A percentile compares a stretch with the other conserved stretches of the same genome.
Conservation (phyloP, 1,140 invertebrate species). For the Acromyrmex echinatior region DNA sequence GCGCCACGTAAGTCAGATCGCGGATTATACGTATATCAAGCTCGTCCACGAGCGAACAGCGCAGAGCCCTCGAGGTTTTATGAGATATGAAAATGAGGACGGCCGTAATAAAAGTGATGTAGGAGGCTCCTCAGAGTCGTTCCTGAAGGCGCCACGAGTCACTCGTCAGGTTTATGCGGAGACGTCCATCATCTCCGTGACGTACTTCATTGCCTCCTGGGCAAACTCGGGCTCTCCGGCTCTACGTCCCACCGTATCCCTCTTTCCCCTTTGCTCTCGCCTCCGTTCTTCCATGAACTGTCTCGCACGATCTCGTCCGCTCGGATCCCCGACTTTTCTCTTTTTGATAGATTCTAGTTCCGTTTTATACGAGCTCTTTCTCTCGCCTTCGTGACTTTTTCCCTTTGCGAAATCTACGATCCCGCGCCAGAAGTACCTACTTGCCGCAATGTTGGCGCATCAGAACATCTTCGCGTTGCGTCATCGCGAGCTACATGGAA, state of each 20-base stretch:
- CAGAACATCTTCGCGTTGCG: slow-evolving; percentile 17
- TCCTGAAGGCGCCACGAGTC: slow-evolving; percentile 90
- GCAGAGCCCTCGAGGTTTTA: slow-evolving; percentile 83
- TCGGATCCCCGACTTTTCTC: slow-evolving; percentile 40
- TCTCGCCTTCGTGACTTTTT: slow-evolving; percentile 32
- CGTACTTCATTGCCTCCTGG: slow-evolving; percentile 86
- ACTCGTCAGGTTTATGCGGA: slow-evolving; percentile 88
- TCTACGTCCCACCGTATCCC: slow-evolving; percentile 76
- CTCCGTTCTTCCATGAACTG: neutral
- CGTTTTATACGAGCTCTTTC: slow-evolving; percentile 53
- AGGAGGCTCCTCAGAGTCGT: slow-evolving; percentile 91
- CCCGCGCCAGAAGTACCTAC: neutral
- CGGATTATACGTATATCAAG: slow-evolving; percentile 78
- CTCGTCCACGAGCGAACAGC: slow-evolving; percentile 71
- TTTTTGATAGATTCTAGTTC: slow-evolving; percentile 53
- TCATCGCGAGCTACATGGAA: slow-evolving; percentile 2
- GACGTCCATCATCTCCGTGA: slow-evolving; percentile 87
- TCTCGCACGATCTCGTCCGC: slow-evolving; percentile 37
- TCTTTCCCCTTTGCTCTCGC: slow-evolving; percentile 4
- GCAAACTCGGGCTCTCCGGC: slow-evolving; percentile 76
- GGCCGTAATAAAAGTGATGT: slow-evolving; percentile 93
- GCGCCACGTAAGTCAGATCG: slow-evolving; percentile 75
- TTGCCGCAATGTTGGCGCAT: slow-evolving; percentile 40
- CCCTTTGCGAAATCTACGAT: slow-evolving; percentile 43
- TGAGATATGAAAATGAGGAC: slow-evolving; percentile 94